Evolutionary conservation across 2,797 vertebrate genomes (phyloP), one percentile per base, ranked within the genome.

Genomic region (Anguilla obscura): DNA sequence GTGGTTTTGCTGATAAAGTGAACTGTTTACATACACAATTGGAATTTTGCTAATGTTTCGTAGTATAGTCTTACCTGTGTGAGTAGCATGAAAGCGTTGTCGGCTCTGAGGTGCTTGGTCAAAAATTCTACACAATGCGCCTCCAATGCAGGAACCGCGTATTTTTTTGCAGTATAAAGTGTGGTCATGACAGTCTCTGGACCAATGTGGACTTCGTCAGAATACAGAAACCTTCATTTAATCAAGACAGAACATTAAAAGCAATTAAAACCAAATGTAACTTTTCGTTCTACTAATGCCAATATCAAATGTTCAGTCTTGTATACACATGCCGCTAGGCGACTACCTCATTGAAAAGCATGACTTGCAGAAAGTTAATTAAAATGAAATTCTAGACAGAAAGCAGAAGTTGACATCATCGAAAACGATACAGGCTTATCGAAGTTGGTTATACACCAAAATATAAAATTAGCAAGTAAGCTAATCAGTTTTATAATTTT

Each of bases 151-250:
- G 98, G 98, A 18, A 99, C 98, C 0, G 98, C 98, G 0, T 99
- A 99, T 93, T 99, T 99, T 93, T 99, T 99, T 80, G 98, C 98
- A 0, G 98, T 99, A 89, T 99, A 99, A n/a, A 99, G 95, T 0
- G 98, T 99, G 84, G 98, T 99, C 98, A 99, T 99, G 91, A 99
- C 98, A 0, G 98, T 99, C 96, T 99, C 98, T 0, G 98, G 98
- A 30, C 98, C 98, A 0, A 99, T 99, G 94, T 99, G 98, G 87
- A 99, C 98, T 90, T 99, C 98, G 63, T 99, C 98, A 0, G 98
- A 99, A 91, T 99, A 99, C 8, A 99, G 96, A 87, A 99, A 99
- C 93, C 98, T 97, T 92, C 30, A 89, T 12, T n/a, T 40, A 71
- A 50, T 18, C 21, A 27, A 85, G 6, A 66, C 86, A 71, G 7